Conservation (phyloP, 1,140 invertebrate species). For the Drosophila obscura region DNA sequence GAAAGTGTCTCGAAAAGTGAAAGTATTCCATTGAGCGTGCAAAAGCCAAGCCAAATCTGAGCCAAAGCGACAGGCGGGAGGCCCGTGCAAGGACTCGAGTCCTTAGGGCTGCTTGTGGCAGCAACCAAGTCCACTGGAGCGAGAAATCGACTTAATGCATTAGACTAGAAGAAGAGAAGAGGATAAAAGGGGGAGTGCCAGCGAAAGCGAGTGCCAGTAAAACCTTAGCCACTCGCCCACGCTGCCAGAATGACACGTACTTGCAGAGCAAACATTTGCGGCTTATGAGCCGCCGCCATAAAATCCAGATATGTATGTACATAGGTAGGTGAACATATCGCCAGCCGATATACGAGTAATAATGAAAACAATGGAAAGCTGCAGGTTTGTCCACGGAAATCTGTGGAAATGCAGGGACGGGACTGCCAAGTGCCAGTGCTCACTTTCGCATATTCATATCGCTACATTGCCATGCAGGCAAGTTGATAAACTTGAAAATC, state of each 20-base stretch:
- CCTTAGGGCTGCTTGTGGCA: constrained; percentile 42
- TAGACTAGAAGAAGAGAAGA: constrained; percentile 52
- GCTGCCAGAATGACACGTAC: constrained; percentile 61
- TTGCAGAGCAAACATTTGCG: constrained; percentile 72
- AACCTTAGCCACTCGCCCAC: constrained; percentile 12
- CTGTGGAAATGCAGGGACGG: constrained; percentile 7
- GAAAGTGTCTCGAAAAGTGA: constrained; percentile 47
- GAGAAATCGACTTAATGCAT: constrained; percentile 79
- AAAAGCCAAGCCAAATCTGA: constrained; percentile 60
- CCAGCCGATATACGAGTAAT: constrained; percentile 25
- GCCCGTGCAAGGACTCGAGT: constrained; percentile 5
- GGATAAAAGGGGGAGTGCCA: constrained; percentile 18
- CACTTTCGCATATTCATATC: constrained; percentile 51
- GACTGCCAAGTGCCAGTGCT: constrained; percentile 9
- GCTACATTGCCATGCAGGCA: constrained; percentile 61
- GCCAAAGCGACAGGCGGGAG: constrained; percentile 11
- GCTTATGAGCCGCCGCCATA: constrained; percentile 35
- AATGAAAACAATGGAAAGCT: constrained; percentile 42
- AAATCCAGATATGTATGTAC: constrained; percentile 5
- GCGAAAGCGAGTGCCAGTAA: constrained; percentile 38
- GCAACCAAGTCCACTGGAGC: constrained; percentile 69
- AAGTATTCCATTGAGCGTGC: constrained; percentile 75
- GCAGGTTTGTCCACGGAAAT: constrained; percentile 22
- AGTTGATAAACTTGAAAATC: constrained; percentile 65
- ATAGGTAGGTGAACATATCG: constrained; percentile 22